phyloP scores from a whole-genome alignment of 2,888 invertebrate species.

The Drosophila fulvimacula region DNA sequence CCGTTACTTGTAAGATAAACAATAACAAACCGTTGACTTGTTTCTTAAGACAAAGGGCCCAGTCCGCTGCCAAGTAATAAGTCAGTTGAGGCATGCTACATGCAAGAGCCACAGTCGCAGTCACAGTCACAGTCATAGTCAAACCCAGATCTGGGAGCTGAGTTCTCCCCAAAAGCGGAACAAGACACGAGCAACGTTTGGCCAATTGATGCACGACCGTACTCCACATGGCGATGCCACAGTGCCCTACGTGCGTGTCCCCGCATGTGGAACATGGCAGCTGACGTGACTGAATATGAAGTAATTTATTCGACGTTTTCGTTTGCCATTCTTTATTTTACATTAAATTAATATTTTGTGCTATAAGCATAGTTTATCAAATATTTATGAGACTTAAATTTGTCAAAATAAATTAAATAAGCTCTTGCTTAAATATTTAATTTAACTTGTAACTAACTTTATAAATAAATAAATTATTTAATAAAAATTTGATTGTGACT shows the following conservation, averaged over 20 bases:
- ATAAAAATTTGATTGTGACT: too few species aligned
- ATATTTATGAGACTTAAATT: background rate
- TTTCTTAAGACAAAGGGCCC: slow-evolving; percentile 61
- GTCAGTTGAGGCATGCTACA: slow-evolving; percentile 60
- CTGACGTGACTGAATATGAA: slow-evolving; percentile 27
- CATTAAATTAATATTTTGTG: slow-evolving; percentile 1
- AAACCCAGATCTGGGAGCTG: slow-evolving; percentile 1
- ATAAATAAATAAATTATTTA: too few species aligned
- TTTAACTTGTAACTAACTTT: too few species aligned
- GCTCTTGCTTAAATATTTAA: too few species aligned
- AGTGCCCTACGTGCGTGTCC: slow-evolving; percentile 16
- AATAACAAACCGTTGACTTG: slow-evolving; percentile 64
- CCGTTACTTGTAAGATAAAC: slow-evolving; percentile 72
- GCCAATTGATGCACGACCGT: slow-evolving; percentile 51
- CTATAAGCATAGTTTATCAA: background rate
- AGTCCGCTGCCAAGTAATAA: slow-evolving; percentile 54
- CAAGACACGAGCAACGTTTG: slow-evolving; percentile 45
- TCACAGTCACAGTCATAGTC: slow-evolving; percentile 3
- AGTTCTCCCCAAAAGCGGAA: slow-evolving; percentile 11
- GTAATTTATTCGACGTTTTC: background rate
- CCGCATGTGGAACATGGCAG: slow-evolving; percentile 7
- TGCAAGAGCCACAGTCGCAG: slow-evolving; percentile 48
- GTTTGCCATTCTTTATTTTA: background rate
- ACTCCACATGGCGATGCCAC: slow-evolving; percentile 27
- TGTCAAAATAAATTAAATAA: too few species aligned